phyloP scores from a whole-genome alignment of 2,113 vertebrate species.

The Okapia johnstoni region DNA sequence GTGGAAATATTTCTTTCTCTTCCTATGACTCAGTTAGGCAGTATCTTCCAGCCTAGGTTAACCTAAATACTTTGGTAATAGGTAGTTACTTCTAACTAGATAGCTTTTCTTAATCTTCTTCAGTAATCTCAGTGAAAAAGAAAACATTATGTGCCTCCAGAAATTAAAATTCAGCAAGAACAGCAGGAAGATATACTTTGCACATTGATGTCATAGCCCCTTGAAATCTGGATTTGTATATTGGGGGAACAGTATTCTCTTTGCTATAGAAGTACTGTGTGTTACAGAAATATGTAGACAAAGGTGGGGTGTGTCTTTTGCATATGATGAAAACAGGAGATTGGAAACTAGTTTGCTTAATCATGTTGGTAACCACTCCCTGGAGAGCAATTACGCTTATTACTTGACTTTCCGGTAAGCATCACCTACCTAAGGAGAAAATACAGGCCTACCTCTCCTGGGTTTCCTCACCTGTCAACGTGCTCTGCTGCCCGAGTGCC shows the following conservation, averaged over 20 bases:
- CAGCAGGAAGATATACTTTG: neutral
- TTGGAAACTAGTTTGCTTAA: slow-evolving; percentile 69
- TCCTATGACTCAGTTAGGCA: neutral
- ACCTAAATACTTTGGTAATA: slow-evolving; percentile 38
- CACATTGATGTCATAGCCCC: neutral
- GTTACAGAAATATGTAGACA: slow-evolving; percentile 28
- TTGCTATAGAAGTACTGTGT: slow-evolving; percentile 6
- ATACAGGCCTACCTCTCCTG: neutral
- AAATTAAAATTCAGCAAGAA: slow-evolving; percentile 39
- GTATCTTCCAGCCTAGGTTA: neutral
- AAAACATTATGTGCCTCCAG: neutral
- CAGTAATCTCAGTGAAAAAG: neutral
- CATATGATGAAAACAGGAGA: slow-evolving; percentile 58
- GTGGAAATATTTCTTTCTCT: slow-evolving; percentile 1
- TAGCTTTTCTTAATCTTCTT: slow-evolving; percentile 3
- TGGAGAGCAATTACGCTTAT: slow-evolving; percentile 47
- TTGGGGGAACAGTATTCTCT: neutral
- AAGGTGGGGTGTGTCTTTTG: slow-evolving; percentile 37
- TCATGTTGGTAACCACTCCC: slow-evolving; percentile 51
- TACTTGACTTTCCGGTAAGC: slow-evolving; percentile 39
- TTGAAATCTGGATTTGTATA: neutral
- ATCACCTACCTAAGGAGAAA: neutral
- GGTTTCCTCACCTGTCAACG: neutral
- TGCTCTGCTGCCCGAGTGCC: neutral
- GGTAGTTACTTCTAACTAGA: neutral